Conservation (phyloP, 2,888 invertebrate species). For the Drosophila rubida region DNA sequence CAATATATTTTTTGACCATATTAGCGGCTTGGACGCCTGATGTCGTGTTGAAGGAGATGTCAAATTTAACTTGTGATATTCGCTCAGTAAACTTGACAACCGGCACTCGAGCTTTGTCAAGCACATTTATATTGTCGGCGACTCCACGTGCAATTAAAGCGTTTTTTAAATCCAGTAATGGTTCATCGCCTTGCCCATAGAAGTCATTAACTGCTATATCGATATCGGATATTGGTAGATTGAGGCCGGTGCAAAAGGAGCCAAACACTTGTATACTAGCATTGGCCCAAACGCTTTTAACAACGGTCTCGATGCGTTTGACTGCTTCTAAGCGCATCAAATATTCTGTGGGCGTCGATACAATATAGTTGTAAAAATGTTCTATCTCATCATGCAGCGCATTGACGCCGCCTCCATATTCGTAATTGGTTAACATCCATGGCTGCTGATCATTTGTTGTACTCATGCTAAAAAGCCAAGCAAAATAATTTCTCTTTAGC, state of each 20-base stretch:
- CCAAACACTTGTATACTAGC: conserved; percentile 59
- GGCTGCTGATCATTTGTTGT: conserved; percentile 29
- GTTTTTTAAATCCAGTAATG: conserved; percentile 44
- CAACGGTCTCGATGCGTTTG: conserved; percentile 48
- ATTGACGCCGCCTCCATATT: conserved; percentile 54
- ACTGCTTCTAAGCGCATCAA: conserved; percentile 54
- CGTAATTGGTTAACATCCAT: conserved; percentile 43
- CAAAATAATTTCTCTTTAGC: neutral
- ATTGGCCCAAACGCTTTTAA: conserved; percentile 54
- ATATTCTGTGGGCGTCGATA: conserved; percentile 49
- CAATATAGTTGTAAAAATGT: conserved; percentile 62
- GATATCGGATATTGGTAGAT: conserved; percentile 61
- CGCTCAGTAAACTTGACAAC: conserved; percentile 68
- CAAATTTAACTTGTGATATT: conserved; percentile 61
- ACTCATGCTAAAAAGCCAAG: conserved; percentile 25
- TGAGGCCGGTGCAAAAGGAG: conserved; percentile 62
- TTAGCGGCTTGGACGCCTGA: conserved; percentile 65
- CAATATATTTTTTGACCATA: conserved; percentile 48
- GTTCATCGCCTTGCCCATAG: conserved; percentile 24
- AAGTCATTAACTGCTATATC: conserved; percentile 53
- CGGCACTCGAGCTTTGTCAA: conserved; percentile 66
- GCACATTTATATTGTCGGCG: conserved; percentile 44
- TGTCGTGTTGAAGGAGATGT: conserved; percentile 61
- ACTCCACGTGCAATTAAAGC: conserved; percentile 45
- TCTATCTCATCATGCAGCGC: conserved; percentile 66